Conservation (phyloP, 2,797 vertebrate species). For the Pantherophis vulpinus region DNA sequence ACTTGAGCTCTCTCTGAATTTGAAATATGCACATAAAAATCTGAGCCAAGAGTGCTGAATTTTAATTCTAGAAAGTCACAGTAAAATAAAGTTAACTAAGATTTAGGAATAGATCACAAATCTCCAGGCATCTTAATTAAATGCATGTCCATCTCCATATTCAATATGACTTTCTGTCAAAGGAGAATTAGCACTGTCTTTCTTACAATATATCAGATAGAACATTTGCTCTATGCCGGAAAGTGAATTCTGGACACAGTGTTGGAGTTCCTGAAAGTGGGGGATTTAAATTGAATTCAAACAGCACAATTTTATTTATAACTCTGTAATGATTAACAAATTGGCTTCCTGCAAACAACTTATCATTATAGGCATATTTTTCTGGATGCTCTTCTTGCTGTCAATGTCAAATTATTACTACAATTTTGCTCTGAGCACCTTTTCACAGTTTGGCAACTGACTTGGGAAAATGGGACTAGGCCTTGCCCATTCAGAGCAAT, state of each 20-base stretch:
- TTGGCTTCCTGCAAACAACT: neutral
- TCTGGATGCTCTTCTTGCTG: neutral
- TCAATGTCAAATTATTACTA: neutral
- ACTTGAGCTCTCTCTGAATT: constrained; percentile 64
- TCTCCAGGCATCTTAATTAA: constrained; percentile 64
- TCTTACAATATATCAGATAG: constrained; percentile 28
- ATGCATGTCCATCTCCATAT: constrained; percentile 63
- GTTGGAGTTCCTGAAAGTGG: neutral
- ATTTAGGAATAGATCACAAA: constrained; percentile 67
- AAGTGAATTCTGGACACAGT: constrained; percentile 23
- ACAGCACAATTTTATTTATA: neutral
- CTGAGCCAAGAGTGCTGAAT: constrained; percentile 65
- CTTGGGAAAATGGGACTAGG: neutral
- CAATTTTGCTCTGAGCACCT: neutral
- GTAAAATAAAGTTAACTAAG: constrained; percentile 70
- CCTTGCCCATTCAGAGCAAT: neutral
- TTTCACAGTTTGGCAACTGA: neutral
- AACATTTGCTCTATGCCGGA: constrained; percentile 37
- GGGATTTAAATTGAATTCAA: neutral
- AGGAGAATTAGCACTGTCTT: constrained; percentile 49
- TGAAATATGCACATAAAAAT: constrained; percentile 69
- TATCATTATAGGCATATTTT: neutral
- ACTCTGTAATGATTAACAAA: neutral
- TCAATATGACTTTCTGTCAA: constrained; percentile 58
- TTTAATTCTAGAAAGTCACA: constrained; percentile 64